Evolutionary conservation across 2,797 vertebrate species (phyloP).

Genomic region (Pogonophryne albipinna): DNA sequence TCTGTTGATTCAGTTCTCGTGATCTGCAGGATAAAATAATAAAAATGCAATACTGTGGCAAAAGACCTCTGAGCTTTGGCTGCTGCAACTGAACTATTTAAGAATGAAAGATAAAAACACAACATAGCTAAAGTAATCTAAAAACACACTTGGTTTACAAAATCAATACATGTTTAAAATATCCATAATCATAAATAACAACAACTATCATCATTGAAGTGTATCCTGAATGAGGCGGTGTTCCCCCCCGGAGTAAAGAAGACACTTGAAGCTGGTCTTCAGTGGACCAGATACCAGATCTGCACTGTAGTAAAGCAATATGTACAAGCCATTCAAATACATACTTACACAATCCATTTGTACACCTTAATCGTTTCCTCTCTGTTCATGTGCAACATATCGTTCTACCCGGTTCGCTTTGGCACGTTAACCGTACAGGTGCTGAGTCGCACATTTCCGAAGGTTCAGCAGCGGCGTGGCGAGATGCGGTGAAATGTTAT

Average conservation of each 20-base stretch:
- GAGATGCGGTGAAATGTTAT: conserved; percentile 38
- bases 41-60: conserved; percentile 80
- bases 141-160: conserved; percentile 77
- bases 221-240: conserved; percentile 72
- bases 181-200: conserved; percentile 76
- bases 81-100: conserved; percentile 67
- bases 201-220: conserved; percentile 64
- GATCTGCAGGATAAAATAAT: conserved; percentile 68
- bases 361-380: conserved; percentile 51
- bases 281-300: conserved; percentile 79
- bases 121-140: conserved; percentile 64
- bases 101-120: conserved; percentile 41
- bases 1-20: conserved; percentile 69
- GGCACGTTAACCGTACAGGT: conserved; percentile 72
- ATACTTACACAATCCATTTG: conserved; percentile 66
- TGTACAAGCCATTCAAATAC: conserved; percentile 75
- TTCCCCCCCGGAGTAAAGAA: conserved; percentile 73
- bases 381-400: conserved; percentile 53
- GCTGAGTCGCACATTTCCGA: conserved; percentile 39
- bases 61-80: conserved; percentile 71
- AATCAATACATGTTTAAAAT: conserved; percentile 70
- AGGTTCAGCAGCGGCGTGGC: conserved; percentile 31
- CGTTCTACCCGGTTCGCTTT: conserved; percentile 68
- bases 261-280: conserved; percentile 77
- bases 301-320: conserved; percentile 74